A percentile compares a stretch with the other conserved stretches of the same genome.
Conservation (phyloP, 2,797 vertebrate species). For the Remorina albescens region DNA sequence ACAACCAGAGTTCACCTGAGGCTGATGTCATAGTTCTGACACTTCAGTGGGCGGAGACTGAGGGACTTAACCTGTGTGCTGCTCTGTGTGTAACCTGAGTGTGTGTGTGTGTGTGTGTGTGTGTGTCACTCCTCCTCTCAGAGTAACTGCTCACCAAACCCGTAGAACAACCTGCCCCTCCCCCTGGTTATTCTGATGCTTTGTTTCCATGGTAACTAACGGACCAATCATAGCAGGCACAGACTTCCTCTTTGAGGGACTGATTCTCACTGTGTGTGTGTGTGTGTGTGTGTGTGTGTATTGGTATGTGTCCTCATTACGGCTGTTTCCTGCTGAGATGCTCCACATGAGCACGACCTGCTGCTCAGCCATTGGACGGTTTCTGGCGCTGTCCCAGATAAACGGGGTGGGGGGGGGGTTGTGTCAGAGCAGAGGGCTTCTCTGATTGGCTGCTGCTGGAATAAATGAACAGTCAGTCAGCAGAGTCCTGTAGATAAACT, state of each 20-base stretch:
- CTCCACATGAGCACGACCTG: neutral
- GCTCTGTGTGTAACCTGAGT: neutral
- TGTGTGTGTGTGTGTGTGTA: conserved; percentile 10
- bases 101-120: conserved; percentile 1
- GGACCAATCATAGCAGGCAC: too few relatives aligned
- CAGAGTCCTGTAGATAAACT: too few relatives aligned
- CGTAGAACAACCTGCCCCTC: too few relatives aligned
- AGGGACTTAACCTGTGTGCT: too few relatives aligned
- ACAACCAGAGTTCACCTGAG: conserved; percentile 56
- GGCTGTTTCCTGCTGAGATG: conserved; percentile 22
- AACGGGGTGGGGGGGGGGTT: conserved; percentile 5
- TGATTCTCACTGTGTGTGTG: too few relatives aligned
- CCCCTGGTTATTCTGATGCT: too few relatives aligned
- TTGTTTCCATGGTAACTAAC: too few relatives aligned
- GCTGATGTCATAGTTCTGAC: conserved; percentile 58
- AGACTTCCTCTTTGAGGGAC: neutral
- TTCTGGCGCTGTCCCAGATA: conserved; percentile 51
- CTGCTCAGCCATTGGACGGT: conserved; percentile 43
- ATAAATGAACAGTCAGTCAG: neutral
- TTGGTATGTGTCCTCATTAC: conserved; percentile 28
- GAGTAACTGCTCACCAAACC: too few relatives aligned
- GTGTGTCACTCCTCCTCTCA: neutral
- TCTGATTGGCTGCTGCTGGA: conserved; percentile 28
- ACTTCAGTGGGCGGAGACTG: conserved; percentile 58
- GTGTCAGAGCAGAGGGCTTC: neutral